phyloP scores from a whole-genome alignment of 2,797 vertebrate species.

The Darevskia mixta region DNA sequence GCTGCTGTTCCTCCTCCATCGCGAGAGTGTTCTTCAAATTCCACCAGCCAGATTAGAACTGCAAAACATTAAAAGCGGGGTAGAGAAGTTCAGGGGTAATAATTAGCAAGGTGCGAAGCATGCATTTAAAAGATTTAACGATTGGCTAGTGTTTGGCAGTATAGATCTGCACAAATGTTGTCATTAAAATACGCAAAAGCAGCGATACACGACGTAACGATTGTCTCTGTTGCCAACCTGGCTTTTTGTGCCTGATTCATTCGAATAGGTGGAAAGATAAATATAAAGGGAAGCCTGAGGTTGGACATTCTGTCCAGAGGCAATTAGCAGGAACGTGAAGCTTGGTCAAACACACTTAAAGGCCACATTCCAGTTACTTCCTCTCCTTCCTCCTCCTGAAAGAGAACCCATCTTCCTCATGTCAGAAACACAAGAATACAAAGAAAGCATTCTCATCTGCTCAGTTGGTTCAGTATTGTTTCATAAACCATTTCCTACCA shows the following conservation, averaged over 20 bases:
- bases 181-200: neutral
- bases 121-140: neutral
- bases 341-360: neutral
- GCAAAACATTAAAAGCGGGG: neutral
- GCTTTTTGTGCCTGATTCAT: neutral
- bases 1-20: constrained; percentile 28
- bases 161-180: neutral
- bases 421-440: neutral
- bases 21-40: neutral
- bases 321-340: neutral
- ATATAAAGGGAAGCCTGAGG: neutral
- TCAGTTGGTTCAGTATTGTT: neutral
- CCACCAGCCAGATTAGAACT: constrained; percentile 1
- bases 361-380: neutral
- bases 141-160: neutral
- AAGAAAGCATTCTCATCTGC: neutral
- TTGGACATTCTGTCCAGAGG: neutral
- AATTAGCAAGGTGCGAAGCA: neutral
- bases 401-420: neutral
- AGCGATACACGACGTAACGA: no score
- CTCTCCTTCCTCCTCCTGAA: neutral
- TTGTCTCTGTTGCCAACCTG: neutral
- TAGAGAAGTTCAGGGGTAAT: neutral
- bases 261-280: neutral
- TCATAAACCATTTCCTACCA: neutral